Base-by-base conservation (phyloP, 1,140 invertebrate genomes). In the Pogonomyrmex californicus region DNA sequence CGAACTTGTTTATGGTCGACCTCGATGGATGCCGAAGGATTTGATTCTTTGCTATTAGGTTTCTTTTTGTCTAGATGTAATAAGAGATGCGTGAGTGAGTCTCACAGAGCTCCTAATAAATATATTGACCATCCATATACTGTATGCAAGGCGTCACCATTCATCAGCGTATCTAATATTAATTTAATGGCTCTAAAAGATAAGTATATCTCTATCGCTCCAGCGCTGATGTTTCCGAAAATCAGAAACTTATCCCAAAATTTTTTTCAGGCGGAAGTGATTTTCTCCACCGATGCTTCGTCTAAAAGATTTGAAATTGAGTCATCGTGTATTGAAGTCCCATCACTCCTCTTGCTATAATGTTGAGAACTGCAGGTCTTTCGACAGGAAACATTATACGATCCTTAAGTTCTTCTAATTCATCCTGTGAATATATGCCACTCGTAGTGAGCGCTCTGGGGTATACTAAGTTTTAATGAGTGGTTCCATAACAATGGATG, bases 321-420 rank as follows among this genome's bases (percentile, higher is more conserved):
- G 1, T 30, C 49, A 1, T 47, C 49, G 1, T 36, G 7, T 1
- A 71, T 0, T 0, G 4, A 2, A 0, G 30, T 10, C 47, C 47
- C 47, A 71, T 51, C 4, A 73, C 1, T 12, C 47, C 7, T 51
- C 30, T 51, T 41, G 9, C 63, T 36, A 66, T 4, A 0, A 30
- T 23, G 0, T 70, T 70, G 1, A 47, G 10, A 3, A 70, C 4
- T 1, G 10, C 10, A 1, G 41, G 23, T 4, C 23, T 5, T 23
- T 81, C 14, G 6, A 23, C 23, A 23, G 65, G 30, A 12, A 86
- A 86, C 73, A 78, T 86, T 2, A 79, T 68, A 14, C 70, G 75
- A 3, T 78, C 73, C 3, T 41, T 44, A 1, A 78, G 23, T 7
- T 38, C 30, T 0, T 65, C n/a, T 0, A 85, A 12, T 14, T 85